These are phyloP conservation scores for Nephrocerus scutellatus DNA, from an alignment of 2,888 invertebrate genomes.

Conservation along the genomic window DNA sequence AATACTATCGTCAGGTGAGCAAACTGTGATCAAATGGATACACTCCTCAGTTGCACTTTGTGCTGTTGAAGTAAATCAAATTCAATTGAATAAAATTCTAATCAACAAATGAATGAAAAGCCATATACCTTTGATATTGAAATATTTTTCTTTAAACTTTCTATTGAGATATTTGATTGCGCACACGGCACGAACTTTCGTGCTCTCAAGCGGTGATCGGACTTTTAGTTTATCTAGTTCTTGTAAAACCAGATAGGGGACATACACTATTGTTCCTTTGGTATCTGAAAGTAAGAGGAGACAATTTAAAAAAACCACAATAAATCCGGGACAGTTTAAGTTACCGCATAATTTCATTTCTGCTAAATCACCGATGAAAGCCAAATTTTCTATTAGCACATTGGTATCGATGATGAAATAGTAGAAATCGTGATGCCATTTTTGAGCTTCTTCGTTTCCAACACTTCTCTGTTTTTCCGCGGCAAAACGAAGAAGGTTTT, in stretches of 20 bases:
- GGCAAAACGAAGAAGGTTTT: conserved; percentile 30
- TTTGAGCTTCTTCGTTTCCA: not conserved
- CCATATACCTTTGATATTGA: conserved; percentile 26
- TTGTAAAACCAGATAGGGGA: conserved; percentile 51
- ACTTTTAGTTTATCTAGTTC: conserved; percentile 50
- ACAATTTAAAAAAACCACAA: not conserved
- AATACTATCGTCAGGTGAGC: conserved; percentile 50
- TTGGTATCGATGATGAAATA: conserved; percentile 51
- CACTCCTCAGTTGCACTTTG: conserved; percentile 49
- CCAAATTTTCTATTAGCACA: conserved; percentile 47
- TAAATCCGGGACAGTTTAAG: conserved; percentile 4
- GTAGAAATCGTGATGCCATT: conserved; percentile 29
- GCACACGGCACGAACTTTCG: conserved; percentile 25
- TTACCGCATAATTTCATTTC: conserved; percentile 30
- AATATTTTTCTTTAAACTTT: conserved; percentile 28
- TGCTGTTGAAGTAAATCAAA: conserved; percentile 32
- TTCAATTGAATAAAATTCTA: not conserved
- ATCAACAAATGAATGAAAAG: not conserved
- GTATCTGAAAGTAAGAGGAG: conserved; percentile 23
- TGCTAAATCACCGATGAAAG: conserved; percentile 42
- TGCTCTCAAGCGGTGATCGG: conserved; percentile 24
- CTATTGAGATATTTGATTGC: conserved; percentile 38
- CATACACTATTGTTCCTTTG: conserved; percentile 41
- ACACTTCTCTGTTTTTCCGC: conserved; percentile 20
- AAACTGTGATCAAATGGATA: conserved; percentile 42